These are phyloP conservation scores for Mongoloraphidia duomilia DNA, from an alignment of 2,888 invertebrate genomes.

Conservation along the genomic window DNA sequence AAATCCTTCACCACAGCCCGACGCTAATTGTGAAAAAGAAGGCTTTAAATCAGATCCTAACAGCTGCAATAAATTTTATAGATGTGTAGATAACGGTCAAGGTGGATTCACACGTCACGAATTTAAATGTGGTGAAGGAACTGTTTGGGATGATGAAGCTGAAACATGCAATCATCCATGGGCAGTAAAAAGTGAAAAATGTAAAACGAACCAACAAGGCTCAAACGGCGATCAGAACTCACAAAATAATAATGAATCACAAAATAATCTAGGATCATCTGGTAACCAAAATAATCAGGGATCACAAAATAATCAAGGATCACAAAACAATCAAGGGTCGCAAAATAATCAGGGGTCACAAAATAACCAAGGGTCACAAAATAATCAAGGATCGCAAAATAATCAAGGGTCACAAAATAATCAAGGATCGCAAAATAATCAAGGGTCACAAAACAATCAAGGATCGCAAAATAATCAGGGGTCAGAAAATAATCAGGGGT, in stretches of 20 bases:
- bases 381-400: neutral
- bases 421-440: neutral
- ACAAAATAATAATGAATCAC: neutral
- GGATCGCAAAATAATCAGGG: neutral
- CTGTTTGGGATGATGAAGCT: constrained; percentile 57
- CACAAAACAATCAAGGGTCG: neutral
- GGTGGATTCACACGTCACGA: constrained; percentile 49
- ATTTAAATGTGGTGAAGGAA: constrained; percentile 59
- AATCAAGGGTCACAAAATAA: neutral
- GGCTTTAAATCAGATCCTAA: constrained; percentile 55
- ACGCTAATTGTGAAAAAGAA: constrained; percentile 39
- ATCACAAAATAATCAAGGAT: neutral
- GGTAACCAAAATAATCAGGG: neutral
- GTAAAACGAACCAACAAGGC: neutral
- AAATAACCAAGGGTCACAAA: neutral
- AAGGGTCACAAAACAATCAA: neutral
- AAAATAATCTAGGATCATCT: neutral
- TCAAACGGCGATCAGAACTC: neutral
- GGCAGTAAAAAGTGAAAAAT: constrained; percentile 32
- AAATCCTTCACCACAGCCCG: neutral
- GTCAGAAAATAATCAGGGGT: neutral
- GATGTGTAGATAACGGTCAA: constrained; percentile 51
- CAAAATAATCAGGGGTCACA: neutral
- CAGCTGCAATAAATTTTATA: constrained; percentile 61
- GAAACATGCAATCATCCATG: constrained; percentile 59